phyloP scores from a whole-genome alignment of 1,140 invertebrate genomes.

The Geopemphigus sp. region DNA sequence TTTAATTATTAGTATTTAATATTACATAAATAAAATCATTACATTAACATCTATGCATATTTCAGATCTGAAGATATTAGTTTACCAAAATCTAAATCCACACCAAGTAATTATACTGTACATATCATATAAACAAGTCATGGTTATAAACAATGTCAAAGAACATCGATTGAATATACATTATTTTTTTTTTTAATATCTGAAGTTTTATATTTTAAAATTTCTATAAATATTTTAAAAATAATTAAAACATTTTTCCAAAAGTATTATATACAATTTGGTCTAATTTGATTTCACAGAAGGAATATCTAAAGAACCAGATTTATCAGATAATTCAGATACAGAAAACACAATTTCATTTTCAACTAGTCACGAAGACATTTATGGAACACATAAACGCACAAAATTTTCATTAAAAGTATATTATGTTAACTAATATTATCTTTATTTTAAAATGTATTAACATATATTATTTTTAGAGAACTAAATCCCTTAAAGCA shows the following conservation, averaged over 20 bases:
- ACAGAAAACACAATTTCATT: constrained; percentile 38
- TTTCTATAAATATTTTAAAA: no score
- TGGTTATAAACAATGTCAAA: no score
- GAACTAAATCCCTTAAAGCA: constrained; percentile 42
- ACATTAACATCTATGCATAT: not conserved
- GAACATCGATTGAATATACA: no score
- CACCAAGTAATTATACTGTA: constrained; percentile 15
- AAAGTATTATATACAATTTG: not conserved
- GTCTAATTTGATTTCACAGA: not conserved
- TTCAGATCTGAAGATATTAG: constrained; percentile 29
- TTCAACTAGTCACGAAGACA: constrained; percentile 43
- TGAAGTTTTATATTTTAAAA: no score
- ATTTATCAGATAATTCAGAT: constrained; percentile 27
- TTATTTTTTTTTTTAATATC: no score
- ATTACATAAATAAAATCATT: no score
- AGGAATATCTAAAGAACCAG: constrained; percentile 1
- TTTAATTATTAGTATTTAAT: no score
- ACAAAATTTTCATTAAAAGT: constrained; percentile 47
- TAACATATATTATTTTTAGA: constrained; percentile 22
- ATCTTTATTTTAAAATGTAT: not conserved
- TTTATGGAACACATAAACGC: constrained; percentile 37
- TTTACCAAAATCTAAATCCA: constrained; percentile 17
- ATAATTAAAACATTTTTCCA: no score
- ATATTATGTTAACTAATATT: not conserved
- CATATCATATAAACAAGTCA: no score